A percentile compares a stretch with the other conserved stretches of the same genome.
Evolutionary conservation across 2,113 vertebrate species (phyloP).

Genomic region (Ceuthmochares aereus): DNA sequence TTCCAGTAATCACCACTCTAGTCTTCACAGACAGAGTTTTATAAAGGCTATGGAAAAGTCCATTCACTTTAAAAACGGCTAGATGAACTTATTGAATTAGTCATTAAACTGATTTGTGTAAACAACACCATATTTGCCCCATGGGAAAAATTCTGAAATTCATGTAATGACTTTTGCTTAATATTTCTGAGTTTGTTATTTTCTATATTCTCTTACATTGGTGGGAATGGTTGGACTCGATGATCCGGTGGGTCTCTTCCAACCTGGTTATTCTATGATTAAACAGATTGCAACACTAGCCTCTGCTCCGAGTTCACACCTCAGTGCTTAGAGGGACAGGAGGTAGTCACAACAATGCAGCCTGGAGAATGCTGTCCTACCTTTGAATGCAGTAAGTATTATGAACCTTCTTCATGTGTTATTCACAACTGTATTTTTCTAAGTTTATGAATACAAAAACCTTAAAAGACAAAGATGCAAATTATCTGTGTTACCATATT

Average conservation of each 20-base stretch:
- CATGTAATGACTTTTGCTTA: not conserved
- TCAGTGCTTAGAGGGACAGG: conserved; percentile 65
- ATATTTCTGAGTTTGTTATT: not conserved
- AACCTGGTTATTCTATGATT: no score
- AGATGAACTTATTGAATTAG: not conserved
- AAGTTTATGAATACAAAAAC: not conserved
- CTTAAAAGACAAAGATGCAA: not conserved
- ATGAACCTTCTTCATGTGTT: not conserved
- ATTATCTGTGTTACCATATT: not conserved
- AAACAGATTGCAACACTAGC: conserved; percentile 73
- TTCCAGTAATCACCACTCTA: not conserved
- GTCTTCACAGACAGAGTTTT: not conserved
- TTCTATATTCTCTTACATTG: not conserved
- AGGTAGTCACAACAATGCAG: not conserved
- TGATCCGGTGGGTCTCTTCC: no score
- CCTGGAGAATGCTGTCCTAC: conserved; percentile 69
- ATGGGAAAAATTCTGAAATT: not conserved
- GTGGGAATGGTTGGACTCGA: no score
- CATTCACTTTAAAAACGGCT: not conserved
- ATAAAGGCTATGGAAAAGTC: not conserved
- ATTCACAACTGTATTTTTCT: not conserved
- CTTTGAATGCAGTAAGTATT: conserved; percentile 74
- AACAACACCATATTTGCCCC: not conserved
- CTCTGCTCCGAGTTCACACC: conserved; percentile 26
- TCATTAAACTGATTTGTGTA: not conserved